Percentiles rank a stretch among this genome's conserved stretches.
phyloP scores from a whole-genome alignment of 2,797 vertebrate species.

The Eospalax fontanierii region DNA sequence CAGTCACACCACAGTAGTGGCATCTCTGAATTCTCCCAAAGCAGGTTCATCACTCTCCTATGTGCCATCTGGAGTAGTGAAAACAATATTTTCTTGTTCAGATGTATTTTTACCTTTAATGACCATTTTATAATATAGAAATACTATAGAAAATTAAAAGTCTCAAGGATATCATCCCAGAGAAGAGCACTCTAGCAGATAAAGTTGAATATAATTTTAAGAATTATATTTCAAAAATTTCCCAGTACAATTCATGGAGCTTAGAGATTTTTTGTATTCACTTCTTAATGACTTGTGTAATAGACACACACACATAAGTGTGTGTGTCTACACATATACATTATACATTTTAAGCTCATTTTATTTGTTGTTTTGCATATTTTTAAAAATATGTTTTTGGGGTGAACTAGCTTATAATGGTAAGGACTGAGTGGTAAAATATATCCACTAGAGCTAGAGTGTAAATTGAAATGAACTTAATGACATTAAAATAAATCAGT shows the following conservation, averaged over 20 bases:
- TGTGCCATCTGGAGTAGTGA: background rate
- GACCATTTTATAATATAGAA: constrained; percentile 3
- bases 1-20: background rate
- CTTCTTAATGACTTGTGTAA: background rate
- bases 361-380: constrained; percentile 31
- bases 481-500: background rate
- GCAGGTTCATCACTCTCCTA: background rate
- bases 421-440: constrained; percentile 41
- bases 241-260: background rate
- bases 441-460: background rate
- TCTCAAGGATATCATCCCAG: background rate
- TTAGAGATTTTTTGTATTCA: background rate
- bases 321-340: background rate
- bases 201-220: constrained; percentile 41
- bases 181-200: background rate
- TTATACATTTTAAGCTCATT: constrained; percentile 52
- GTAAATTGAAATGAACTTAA: background rate
- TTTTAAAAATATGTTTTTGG: constrained; percentile 49
- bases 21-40: background rate
- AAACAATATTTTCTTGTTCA: constrained; percentile 1
- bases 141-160: constrained; percentile 24
- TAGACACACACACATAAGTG: background rate
- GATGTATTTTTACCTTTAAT: constrained; percentile 51
- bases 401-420: constrained; percentile 19
- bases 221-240: background rate